Evolutionary conservation across 2,797 vertebrate species (phyloP).

Genomic region (Enteromius paludinosus): DNA sequence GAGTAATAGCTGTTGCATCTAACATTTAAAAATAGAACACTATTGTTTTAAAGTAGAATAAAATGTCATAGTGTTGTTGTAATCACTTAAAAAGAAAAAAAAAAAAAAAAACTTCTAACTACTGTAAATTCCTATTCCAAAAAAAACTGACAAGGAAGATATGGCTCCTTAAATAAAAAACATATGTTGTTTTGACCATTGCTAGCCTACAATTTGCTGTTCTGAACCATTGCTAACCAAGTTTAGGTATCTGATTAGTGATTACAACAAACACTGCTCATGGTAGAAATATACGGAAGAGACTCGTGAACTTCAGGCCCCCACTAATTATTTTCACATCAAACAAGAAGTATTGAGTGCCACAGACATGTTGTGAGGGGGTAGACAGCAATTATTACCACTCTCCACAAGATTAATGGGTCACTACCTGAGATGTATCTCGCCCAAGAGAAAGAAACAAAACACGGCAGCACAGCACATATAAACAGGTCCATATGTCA

Average conservation of each 20-base stretch:
- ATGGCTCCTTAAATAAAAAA: background rate
- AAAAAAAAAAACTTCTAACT: background rate
- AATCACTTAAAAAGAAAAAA: too few species aligned
- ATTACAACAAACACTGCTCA: constrained; percentile 44
- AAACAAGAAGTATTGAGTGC: constrained; percentile 64
- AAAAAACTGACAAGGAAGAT: background rate
- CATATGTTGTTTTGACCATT: constrained; percentile 48
- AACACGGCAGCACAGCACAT: constrained; percentile 49
- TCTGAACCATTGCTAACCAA: constrained; percentile 57
- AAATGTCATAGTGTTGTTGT: too few species aligned
- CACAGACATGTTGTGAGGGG: constrained; percentile 47
- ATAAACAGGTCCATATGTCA: constrained; percentile 27
- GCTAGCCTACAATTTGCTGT: constrained; percentile 44
- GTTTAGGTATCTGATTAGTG: constrained; percentile 37
- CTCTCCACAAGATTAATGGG: constrained; percentile 70
- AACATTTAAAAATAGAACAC: too few species aligned
- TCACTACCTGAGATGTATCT: constrained; percentile 53
- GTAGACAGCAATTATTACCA: constrained; percentile 66
- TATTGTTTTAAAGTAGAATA: too few species aligned
- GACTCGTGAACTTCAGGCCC: constrained; percentile 65
- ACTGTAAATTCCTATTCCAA: background rate
- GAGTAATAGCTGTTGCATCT: too few species aligned
- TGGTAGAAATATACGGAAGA: constrained; percentile 62
- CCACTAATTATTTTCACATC: constrained; percentile 73
- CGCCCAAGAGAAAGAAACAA: constrained; percentile 45